Percentiles rank a stretch among this genome's conserved stretches.
phyloP scores from a whole-genome alignment of 2,888 invertebrate genomes.

The Melolontha melolontha region DNA sequence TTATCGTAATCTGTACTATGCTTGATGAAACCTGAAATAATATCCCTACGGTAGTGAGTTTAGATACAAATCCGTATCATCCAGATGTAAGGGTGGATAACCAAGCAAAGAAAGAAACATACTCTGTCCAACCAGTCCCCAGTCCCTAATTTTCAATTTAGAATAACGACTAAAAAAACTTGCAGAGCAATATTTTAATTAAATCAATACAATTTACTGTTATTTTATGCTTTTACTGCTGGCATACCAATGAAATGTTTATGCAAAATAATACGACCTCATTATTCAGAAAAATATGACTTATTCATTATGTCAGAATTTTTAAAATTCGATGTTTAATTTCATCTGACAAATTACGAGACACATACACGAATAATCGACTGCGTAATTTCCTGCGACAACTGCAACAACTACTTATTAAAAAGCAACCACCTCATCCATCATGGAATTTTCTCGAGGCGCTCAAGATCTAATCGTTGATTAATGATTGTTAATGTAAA shows the following conservation, averaged over 20 bases:
- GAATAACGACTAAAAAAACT: too few species aligned
- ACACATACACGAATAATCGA: constrained; percentile 37
- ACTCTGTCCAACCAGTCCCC: too few species aligned
- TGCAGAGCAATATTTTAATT: too few species aligned
- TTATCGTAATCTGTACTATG: too few species aligned
- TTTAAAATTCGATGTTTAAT: constrained; percentile 24
- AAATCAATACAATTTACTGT: too few species aligned
- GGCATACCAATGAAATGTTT: neutral
- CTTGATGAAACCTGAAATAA: too few species aligned
- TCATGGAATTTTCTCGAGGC: constrained; percentile 32
- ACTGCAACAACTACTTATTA: constrained; percentile 26
- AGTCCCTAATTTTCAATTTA: too few species aligned
- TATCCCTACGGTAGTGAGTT: too few species aligned
- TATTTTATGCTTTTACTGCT: too few species aligned
- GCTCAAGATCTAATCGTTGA: constrained; percentile 32
- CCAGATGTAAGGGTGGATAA: too few species aligned
- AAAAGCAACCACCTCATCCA: constrained; percentile 36
- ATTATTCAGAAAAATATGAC: constrained; percentile 19
- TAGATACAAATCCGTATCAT: too few species aligned
- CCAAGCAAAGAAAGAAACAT: too few species aligned
- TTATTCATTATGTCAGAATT: constrained; percentile 32
- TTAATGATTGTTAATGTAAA: constrained; percentile 21
- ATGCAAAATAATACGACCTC: neutral
- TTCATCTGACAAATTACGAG: constrained; percentile 33
- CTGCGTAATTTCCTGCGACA: constrained; percentile 37